Base-by-base conservation (phyloP, 2,888 invertebrate genomes). In the Rhingia rostrata region DNA sequence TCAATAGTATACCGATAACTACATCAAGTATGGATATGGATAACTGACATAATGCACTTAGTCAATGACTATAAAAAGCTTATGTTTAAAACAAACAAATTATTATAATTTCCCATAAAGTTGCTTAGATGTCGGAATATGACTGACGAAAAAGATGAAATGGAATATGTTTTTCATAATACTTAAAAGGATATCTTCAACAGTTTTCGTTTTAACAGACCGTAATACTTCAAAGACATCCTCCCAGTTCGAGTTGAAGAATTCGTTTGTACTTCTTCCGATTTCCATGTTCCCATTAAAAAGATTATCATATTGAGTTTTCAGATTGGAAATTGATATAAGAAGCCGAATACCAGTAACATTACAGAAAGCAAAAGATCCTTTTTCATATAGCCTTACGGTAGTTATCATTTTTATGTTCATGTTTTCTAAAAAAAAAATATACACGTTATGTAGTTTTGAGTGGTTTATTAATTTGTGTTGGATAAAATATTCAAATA, bases 161-260 rank as follows among this genome's bases (percentile, higher is more conserved):
- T 94, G 92, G 88, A 95, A 95, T 53, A 95, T 92, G 87, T 92
- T 93, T 88, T 93, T 92, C 88, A 95, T 91, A 87, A 95, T 93
- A 47, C 93, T 93, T 32, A 94, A 90, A 88, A 95, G 92, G 73
- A 95, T 94, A 75, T 94, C 94, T 91, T 95, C 93, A 60, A 95
- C 94, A 2, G 95, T 95, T 88, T 94, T 93, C 0, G 93, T 92
- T 80, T 95, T 90, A 86, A 95, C 93, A 35, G 95, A 95, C 85
- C 94, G 92, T 53, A 95, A 89, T 1, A 95, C 94, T 88, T 95
- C 95, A 0, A 94, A 94, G 4, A 95, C 94, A 33, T 94, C 94
- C 41, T 93, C 92, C 95, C 95, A 95, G 88, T 95, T 95, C 39
- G 93, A 93, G 89, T 95, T 95, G 86, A 95, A 92, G 88, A 95